Conservation (phyloP, 2,888 invertebrate species). For the Xestia c-nigrum region DNA sequence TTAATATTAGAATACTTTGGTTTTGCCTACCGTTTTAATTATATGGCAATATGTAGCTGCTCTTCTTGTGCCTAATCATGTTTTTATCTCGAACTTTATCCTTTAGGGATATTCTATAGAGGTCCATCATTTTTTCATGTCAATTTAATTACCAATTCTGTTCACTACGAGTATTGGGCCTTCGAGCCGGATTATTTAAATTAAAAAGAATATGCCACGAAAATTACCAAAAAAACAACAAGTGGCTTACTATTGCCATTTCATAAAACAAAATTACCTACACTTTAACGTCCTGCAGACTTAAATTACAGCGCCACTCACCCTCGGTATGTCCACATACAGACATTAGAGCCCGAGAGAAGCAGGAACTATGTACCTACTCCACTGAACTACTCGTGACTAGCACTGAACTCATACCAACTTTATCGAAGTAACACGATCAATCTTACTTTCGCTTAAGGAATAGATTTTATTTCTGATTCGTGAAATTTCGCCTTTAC, state of each 20-base stretch:
- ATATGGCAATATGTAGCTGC: constrained; percentile 1
- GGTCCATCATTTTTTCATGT: not conserved
- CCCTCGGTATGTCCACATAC: constrained; percentile 12
- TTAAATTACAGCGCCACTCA: constrained; percentile 16
- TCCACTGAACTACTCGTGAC: constrained; percentile 37
- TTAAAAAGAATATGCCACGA: not conserved
- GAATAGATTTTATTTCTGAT: constrained; percentile 80
- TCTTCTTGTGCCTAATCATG: not conserved
- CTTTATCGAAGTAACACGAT: constrained; percentile 83
- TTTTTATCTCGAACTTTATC: not conserved
- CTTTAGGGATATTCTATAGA: not conserved
- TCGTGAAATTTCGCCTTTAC: constrained; percentile 74
- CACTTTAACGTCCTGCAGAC: not conserved
- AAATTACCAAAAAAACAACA: not conserved
- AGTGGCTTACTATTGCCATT: not conserved
- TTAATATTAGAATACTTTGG: constrained; percentile 47
- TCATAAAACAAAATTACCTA: not conserved
- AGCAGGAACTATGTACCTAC: constrained; percentile 47
- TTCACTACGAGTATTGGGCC: not conserved
- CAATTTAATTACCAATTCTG: not conserved
- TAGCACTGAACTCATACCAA: constrained; percentile 69
- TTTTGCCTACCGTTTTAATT: constrained; percentile 20
- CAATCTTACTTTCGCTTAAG: constrained; percentile 86
- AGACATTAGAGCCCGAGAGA: constrained; percentile 20
- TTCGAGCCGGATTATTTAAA: constrained; percentile 6